Evolutionary conservation across 2,113 vertebrate species (phyloP).

Genomic region (Oncorhynchus nerka): DNA sequence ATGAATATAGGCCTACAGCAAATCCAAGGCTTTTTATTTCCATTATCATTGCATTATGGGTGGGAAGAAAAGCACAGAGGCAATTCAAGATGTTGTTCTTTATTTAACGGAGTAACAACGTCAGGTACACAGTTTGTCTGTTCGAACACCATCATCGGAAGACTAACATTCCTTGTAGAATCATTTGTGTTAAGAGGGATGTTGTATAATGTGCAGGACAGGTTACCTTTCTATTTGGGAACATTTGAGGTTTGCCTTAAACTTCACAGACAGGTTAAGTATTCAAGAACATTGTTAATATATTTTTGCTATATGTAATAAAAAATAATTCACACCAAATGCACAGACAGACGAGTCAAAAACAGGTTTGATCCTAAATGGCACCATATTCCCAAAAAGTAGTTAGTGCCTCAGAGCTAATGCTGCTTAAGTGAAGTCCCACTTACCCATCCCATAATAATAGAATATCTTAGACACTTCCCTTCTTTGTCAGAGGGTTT

Average conservation of each 20-base stretch:
- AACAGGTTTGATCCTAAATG: conserved; percentile 22
- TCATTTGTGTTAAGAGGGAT: conserved; percentile 27
- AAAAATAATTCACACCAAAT: conserved; percentile 61
- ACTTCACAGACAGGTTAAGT: conserved; percentile 47
- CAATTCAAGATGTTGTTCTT: conserved; percentile 55
- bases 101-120: conserved; percentile 56
- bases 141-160: conserved; percentile 65
- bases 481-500: conserved; percentile 1
- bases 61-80: neutral
- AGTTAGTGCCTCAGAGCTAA: conserved; percentile 37
- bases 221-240: conserved; percentile 39
- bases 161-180: conserved; percentile 54
- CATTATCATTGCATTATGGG: neutral
- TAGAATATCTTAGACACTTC: conserved; percentile 33
- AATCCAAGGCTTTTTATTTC: neutral
- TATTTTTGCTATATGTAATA: conserved; percentile 56
- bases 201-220: conserved; percentile 22
- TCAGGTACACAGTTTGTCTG: conserved; percentile 52
- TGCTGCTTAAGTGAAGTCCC: conserved; percentile 53
- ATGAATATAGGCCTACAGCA: too few species aligned
- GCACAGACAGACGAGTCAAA: conserved; percentile 56
- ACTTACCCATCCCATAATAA: conserved; percentile 38
- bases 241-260: conserved; percentile 41
- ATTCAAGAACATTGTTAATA: conserved; percentile 20
- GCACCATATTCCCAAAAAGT: neutral